Base-by-base conservation (phyloP, 2,888 invertebrate species). In the Onchidella celtica region DNA sequence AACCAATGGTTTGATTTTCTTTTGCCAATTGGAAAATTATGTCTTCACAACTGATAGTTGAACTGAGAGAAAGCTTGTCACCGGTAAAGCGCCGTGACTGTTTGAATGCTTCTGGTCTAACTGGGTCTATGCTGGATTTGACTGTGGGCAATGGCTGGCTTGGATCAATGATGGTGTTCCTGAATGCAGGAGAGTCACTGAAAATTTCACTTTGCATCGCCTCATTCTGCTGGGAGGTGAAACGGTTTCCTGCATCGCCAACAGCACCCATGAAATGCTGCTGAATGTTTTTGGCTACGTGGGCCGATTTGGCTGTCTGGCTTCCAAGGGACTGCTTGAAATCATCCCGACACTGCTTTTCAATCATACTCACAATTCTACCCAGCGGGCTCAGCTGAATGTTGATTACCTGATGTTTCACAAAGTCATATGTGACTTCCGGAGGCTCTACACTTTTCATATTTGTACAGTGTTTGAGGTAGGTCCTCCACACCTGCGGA, bases 381-480 rank as follows among this genome's bases (percentile, higher is more conserved):
- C 81, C 81, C 65, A 61, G 27, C 9, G 88, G 86, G 6, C 88
- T 87, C 59, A 88, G 85, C 34, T 87, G 85, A 14, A 88, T 82
- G 36, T 87, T 63, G 14, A 85, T 57, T 29, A 83, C 79, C 76
- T 90, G 88, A 32, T 86, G 84, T 72, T 86, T 87, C 65, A 92
- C 87, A 11, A 85, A 77, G 24, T 91, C 90, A 34, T 90, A 84
- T 2, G 88, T 90, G 24, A 89, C 68, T 34, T 77, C 85, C 24
- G 70, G 59, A 21, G 92, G 92, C 70, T 87, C 82, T 36, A 92
- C 84, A 78, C 90, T 90, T 17, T 87, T 87, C 89, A 91, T 88
- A 77, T 91, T 90, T 82, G 88, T 86, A 82, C 92, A 92, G 79
- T 92, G 90, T 63, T 90, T 90, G 29, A 91, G 83, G 82, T 88